Conservation (phyloP, 1,140 invertebrate genomes). For the Laupala kohalensis region DNA sequence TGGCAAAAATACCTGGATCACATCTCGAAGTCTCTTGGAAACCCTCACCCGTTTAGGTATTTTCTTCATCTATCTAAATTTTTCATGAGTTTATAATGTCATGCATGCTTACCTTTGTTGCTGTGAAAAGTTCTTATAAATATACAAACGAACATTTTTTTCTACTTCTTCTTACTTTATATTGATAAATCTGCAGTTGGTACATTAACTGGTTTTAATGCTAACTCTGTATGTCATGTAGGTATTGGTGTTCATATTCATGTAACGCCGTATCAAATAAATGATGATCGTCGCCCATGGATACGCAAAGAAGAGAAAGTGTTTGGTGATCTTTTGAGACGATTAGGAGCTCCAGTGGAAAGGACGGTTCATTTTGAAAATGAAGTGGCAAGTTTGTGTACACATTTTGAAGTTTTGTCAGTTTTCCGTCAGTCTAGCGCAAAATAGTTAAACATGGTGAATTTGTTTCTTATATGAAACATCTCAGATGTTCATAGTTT, state of each 20-base stretch:
- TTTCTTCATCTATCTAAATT: too few relatives aligned
- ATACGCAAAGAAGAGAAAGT: conserved; percentile 64
- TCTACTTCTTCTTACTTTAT: background rate
- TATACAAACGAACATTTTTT: background rate
- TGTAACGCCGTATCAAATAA: conserved; percentile 72
- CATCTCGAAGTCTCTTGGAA: conserved; percentile 50
- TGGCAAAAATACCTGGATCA: conserved; percentile 72
- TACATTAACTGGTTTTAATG: background rate
- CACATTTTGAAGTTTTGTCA: conserved; percentile 55
- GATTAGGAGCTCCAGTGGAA: conserved; percentile 44
- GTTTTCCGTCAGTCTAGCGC: conserved; percentile 28
- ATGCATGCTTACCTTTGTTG: too few relatives aligned
- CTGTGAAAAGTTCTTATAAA: background rate
- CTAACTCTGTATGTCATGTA: conserved; percentile 23
- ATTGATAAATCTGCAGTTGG: background rate
- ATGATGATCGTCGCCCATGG: conserved; percentile 61
- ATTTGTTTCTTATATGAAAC: too few relatives aligned
- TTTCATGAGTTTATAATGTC: too few relatives aligned
- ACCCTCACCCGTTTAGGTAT: conserved; percentile 50
- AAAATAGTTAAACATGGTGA: background rate
- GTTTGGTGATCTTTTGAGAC: conserved; percentile 52
- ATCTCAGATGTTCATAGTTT: too few relatives aligned
- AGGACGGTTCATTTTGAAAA: conserved; percentile 51
- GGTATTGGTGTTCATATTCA: conserved; percentile 56
- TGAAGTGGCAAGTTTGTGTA: conserved; percentile 41